Evolutionary conservation across 2,113 vertebrate genomes (phyloP), one percentile per base, ranked within the genome.

Genomic region (Chrysemys picta): DNA sequence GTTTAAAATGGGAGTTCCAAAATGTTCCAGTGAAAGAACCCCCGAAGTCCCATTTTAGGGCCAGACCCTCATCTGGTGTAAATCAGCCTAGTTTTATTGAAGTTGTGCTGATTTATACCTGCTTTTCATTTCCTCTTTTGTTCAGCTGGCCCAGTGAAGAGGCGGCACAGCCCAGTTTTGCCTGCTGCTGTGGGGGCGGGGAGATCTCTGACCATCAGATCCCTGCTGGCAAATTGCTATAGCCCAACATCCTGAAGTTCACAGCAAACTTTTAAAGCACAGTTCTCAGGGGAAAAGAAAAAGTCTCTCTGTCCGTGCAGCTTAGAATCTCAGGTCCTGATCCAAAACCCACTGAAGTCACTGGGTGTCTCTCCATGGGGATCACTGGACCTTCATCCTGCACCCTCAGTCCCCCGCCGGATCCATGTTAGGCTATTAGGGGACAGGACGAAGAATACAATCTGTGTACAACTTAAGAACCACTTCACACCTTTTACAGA

Each of bases 251-350:
- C 75, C 78, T 31, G 35, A 59, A 45, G n/a, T 93, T 79, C 83
- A 75, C 21, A 7, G 1, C 2, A 24, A 31, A 0, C 27, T 57
- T 84, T 57, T 81, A 29, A 2, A 83, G 78, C 0, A 0, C 12
- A 24, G 22, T 3, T 84, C 85, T 2, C 72, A 80, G n/a, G 19
- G 21, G 24, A 75, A 75, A 10, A 22, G n/a, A 42, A 75, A 75
- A 25, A 42, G n/a, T n/a, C 22, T 45, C 72, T 45, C 38, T 38
- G 38, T 42, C 38, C 72, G 2, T 13, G 38, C 4, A 7, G 69
- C 38, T 42, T 42, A 21, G 38, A 9, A 75, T 75, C 69, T 75
- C 35, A 72, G 69, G 69, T 7, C 19, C 9, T 75, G 38, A 42
- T 42, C 11, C 72, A 22, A 45, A 45, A 75, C 9, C 38, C 22